Percentiles rank a stretch among this genome's conserved stretches.
Conservation (phyloP, 2,797 vertebrate species). For the Falco peregrinus region DNA sequence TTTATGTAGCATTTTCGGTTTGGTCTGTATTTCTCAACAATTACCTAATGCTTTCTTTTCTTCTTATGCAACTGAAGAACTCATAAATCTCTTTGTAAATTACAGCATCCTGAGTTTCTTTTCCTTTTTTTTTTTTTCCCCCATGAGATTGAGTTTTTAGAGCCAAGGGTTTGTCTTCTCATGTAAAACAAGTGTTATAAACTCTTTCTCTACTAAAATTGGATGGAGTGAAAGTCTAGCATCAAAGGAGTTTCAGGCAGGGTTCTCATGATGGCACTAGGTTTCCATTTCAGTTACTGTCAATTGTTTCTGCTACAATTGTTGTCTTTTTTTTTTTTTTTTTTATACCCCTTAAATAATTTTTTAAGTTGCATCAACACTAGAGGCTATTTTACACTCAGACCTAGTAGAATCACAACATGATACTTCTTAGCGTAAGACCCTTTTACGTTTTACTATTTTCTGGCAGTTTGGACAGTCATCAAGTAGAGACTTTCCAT, state of each 20-base stretch:
- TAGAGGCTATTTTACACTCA: neutral
- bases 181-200: constrained; percentile 34
- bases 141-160: constrained; percentile 5
- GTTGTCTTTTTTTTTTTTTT: neutral
- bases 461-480: neutral
- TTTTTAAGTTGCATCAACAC: neutral
- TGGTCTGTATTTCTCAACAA: constrained; percentile 50
- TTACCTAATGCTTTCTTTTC: constrained; percentile 33
- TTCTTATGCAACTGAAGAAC: constrained; percentile 37
- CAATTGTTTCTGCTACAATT: neutral
- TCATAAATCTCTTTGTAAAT: constrained; percentile 54
- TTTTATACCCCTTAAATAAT: neutral
- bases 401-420: neutral
- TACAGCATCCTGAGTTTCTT: constrained; percentile 25
- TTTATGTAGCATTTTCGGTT: constrained; percentile 49
- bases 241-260: neutral
- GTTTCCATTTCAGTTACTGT: neutral
- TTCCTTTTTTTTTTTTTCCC: neutral
- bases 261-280: neutral
- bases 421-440: neutral
- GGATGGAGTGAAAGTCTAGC: neutral
- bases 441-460: neutral
- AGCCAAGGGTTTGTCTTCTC: constrained; percentile 17
- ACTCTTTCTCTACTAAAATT: constrained; percentile 12
- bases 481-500: neutral